These are phyloP conservation scores for Mythimna impura DNA, from an alignment of 2,888 invertebrate genomes.

Conservation along the genomic window DNA sequence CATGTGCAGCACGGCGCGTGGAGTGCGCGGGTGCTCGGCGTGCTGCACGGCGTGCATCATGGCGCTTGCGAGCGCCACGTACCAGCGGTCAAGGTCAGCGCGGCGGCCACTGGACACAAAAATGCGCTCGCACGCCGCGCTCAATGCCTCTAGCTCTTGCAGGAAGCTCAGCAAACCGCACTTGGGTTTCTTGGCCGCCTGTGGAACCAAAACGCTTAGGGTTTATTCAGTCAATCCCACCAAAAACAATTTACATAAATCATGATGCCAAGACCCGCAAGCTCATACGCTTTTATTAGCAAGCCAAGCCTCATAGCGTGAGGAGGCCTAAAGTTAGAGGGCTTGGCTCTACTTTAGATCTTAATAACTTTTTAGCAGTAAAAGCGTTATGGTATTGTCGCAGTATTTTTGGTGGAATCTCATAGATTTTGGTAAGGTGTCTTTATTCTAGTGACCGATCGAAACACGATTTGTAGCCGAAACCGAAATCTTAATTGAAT, in stretches of 20 bases:
- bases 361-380: too few relatives aligned
- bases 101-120: conserved; percentile 93
- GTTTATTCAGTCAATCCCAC: not conserved
- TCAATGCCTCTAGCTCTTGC: conserved; percentile 97
- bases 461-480: too few relatives aligned
- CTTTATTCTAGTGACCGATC: too few relatives aligned
- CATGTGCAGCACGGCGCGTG: conserved; percentile 85
- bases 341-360: too few relatives aligned
- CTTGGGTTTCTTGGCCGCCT: conserved; percentile 92
- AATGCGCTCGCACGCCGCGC: conserved; percentile 91
- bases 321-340: too few relatives aligned
- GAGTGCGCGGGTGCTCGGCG: conserved; percentile 92
- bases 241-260: not conserved
- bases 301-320: too few relatives aligned
- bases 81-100: conserved; percentile 17
- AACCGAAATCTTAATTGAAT: too few relatives aligned
- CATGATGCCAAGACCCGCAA: too few relatives aligned
- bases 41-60: conserved; percentile 87
- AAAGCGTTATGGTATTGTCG: too few relatives aligned
- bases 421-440: too few relatives aligned
- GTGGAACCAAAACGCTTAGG: conserved; percentile 59
- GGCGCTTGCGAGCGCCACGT: not conserved
- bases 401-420: too few relatives aligned
- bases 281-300: too few relatives aligned
- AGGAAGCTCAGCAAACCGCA: conserved; percentile 97